Evolutionary conservation across 1,140 invertebrate species (phyloP), one percentile per base, ranked within the genome.

Genomic region (Gryllus bimaculatus): DNA sequence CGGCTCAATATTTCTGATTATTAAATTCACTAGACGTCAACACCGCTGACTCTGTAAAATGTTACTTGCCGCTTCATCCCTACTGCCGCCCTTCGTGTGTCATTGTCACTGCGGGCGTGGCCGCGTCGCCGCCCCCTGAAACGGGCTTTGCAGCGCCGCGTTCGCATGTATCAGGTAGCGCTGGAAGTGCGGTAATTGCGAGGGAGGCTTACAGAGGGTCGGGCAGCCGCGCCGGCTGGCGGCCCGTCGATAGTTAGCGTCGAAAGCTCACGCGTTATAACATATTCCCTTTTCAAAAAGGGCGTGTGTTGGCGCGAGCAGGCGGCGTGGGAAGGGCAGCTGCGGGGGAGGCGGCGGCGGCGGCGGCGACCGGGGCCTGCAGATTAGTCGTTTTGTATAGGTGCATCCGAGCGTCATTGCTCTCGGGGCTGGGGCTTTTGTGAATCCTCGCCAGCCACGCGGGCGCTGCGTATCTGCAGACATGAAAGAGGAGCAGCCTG

Each of bases 371-470:
- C 54, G 54, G 54, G 26, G 54, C 18, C 54, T 66, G 54, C 54
- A 66, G 54, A 66, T 66, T 66, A 66, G 54, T 66, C 54, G 54
- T 66, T 66, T 66, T 66, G 54, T 66, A 66, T 66, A 66, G 54
- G 54, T 66, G 54, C 54, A 66, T 66, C 54, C 54, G 54, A 66
- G 54, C 54, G 54, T 66, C 54, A 66, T 66, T 66, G 54, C 54
- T 66, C 54, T 66, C 10, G 54, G 54, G 7, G 54, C 10, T 18
- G 10, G 10, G 54, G 54, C 54, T 66, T 66, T 66, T 66, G 54
- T 66, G 18, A 10, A 18, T 66, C 54, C 10, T 18, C 54, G 18
- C 18, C 54, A 10, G 54, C 54, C 54, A 2, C 54, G 54, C 54
- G 54, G 10, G 7, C 18, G 54, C 54, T 10, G 10, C 54, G 54